phyloP scores from a whole-genome alignment of 2,888 invertebrate species.

The Iphiclides podalirius region DNA sequence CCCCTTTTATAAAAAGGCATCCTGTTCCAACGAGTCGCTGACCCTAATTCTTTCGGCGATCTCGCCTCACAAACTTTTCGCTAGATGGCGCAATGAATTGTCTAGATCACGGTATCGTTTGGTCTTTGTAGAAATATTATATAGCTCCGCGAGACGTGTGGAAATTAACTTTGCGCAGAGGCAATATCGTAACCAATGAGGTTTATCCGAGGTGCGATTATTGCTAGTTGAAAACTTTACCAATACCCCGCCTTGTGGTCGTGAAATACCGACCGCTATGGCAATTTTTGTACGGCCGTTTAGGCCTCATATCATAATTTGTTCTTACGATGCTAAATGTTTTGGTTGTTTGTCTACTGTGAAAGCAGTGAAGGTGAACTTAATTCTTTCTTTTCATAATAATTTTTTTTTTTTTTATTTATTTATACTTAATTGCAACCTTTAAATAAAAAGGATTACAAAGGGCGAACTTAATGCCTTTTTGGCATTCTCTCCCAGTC shows the following conservation, averaged over 20 bases:
- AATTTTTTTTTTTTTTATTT: no score
- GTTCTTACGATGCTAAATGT: no score
- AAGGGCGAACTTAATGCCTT: no score
- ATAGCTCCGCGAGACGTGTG: background rate
- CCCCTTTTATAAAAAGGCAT: no score
- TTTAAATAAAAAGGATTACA: no score
- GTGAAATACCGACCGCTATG: constrained; percentile 86
- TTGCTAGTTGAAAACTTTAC: constrained; percentile 95
- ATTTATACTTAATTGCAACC: no score
- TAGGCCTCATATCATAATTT: background rate
- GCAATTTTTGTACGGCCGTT: constrained; percentile 12
- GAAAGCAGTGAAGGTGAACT: no score
- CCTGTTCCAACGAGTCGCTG: no score
- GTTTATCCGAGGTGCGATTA: constrained; percentile 93
- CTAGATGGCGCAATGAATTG: constrained; percentile 4
- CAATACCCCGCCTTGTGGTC: constrained; percentile 90
- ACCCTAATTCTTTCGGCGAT: no score
- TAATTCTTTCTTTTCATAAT: no score
- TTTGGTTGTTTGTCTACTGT: no score
- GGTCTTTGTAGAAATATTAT: background rate
- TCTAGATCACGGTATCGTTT: background rate
- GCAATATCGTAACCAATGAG: constrained; percentile 95
- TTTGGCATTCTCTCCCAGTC: no score
- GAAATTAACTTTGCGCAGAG: constrained; percentile 90
- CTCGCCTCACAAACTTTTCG: background rate